A percentile compares a stretch with the other conserved stretches of the same genome.
phyloP scores from a whole-genome alignment of 2,888 invertebrate genomes.

The Odontomyia ornata region DNA sequence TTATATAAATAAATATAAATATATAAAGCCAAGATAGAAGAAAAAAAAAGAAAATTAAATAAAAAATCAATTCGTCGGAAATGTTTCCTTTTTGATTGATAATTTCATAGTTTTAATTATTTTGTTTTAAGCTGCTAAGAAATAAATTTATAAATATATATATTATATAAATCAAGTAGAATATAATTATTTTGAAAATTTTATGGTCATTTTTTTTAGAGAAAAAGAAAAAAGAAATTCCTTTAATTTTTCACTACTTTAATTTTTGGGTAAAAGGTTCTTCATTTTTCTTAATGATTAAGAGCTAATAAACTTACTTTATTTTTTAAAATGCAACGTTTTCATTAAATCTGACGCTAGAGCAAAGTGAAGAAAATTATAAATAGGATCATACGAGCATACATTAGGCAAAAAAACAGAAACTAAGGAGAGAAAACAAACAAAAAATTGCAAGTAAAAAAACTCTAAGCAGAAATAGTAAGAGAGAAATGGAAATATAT shows the following conservation, averaged over 20 bases:
- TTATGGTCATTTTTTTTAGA: neutral
- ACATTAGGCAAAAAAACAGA: neutral
- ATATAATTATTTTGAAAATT: constrained; percentile 3
- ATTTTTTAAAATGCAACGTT: neutral
- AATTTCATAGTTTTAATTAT: neutral
- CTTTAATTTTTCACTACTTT: neutral
- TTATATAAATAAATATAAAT: neutral
- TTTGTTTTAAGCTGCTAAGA: constrained; percentile 9
- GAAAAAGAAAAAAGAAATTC: too few species aligned
- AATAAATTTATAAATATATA: neutral
- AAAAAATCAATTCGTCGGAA: neutral
- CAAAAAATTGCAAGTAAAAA: constrained; percentile 1
- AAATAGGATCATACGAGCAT: neutral
- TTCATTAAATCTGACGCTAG: neutral
- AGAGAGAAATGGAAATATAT: constrained; percentile 5
- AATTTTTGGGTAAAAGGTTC: constrained; percentile 20
- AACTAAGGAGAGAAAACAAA: neutral
- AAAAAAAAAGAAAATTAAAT: neutral
- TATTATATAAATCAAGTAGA: neutral
- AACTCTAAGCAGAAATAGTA: constrained; percentile 5
- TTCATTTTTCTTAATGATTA: neutral
- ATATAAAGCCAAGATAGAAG: neutral
- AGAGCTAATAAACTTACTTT: constrained; percentile 15
- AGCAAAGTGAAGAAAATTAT: neutral
- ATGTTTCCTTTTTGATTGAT: neutral